phyloP scores from a whole-genome alignment of 2,888 invertebrate species.

The Agonopterix subpropinquella region DNA sequence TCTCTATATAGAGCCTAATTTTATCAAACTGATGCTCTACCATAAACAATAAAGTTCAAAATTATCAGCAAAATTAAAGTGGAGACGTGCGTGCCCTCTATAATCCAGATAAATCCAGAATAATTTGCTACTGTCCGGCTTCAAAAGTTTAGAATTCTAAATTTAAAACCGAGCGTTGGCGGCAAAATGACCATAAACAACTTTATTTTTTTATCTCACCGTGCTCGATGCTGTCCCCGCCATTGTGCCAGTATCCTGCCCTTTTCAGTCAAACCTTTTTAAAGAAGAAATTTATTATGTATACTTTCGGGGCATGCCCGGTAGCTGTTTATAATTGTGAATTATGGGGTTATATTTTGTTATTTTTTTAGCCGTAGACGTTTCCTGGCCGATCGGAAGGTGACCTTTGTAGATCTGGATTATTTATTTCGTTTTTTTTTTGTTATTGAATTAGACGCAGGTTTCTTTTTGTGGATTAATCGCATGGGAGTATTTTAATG shows the following conservation, averaged over 20 bases:
- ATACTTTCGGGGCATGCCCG: conserved; percentile 69
- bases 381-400: conserved; percentile 64
- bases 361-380: conserved; percentile 37
- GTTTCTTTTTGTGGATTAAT: conserved; percentile 47
- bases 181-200: conserved; percentile 70
- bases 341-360: conserved; percentile 57
- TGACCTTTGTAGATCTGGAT: conserved; percentile 56
- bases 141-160: conserved; percentile 52
- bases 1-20: too few species aligned
- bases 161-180: conserved; percentile 66
- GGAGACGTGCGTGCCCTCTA: too few species aligned
- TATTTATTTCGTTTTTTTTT: conserved; percentile 43
- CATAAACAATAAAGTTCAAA: too few species aligned
- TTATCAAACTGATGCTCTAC: too few species aligned
- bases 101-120: not conserved
- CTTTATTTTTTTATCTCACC: conserved; percentile 51
- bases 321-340: conserved; percentile 74
- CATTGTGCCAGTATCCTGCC: conserved; percentile 66
- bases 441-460: conserved; percentile 51
- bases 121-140: conserved; percentile 17
- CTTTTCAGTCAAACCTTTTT: conserved; percentile 71
- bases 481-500: conserved; percentile 48
- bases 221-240: conserved; percentile 48
- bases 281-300: conserved; percentile 72
- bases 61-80: too few species aligned